phyloP scores from a whole-genome alignment of 2,888 invertebrate genomes.

The Drosophila monieri region DNA sequence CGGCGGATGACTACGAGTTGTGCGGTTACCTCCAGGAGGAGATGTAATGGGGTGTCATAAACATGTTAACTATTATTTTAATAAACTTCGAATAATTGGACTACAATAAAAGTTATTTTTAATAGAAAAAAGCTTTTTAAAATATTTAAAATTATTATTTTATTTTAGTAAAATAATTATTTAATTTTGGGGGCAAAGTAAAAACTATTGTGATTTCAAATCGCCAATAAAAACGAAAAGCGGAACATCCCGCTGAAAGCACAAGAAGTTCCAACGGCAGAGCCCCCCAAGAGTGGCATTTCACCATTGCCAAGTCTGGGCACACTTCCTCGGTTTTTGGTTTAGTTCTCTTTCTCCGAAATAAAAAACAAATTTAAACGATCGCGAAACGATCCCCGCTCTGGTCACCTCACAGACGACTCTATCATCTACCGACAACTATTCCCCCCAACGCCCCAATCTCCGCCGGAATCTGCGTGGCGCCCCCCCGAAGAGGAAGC shows the following conservation, averaged over 20 bases:
- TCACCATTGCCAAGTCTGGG: not conserved
- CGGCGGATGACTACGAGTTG: conserved; percentile 75
- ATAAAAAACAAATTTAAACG: conserved; percentile 36
- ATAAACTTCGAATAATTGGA: conserved; percentile 50
- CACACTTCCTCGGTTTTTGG: conserved; percentile 26
- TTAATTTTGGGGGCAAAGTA: not conserved
- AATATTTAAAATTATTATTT: not conserved
- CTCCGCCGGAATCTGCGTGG: conserved; percentile 22
- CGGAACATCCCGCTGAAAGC: not conserved
- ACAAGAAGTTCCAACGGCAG: too few relatives aligned
- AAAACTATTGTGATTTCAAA: not conserved
- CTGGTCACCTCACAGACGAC: conserved; percentile 24
- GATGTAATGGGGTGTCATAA: conserved; percentile 46
- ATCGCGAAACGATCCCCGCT: conserved; percentile 34
- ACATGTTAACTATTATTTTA: conserved; percentile 28
- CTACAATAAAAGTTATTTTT: not conserved
- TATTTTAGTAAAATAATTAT: not conserved
- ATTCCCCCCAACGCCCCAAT: not conserved
- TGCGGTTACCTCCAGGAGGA: conserved; percentile 74
- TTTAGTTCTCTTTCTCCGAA: conserved; percentile 37
- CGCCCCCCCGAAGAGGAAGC: conserved; percentile 38
- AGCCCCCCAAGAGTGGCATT: too few relatives aligned
- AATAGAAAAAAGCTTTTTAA: not conserved
- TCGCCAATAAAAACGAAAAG: not conserved
- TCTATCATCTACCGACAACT: conserved; percentile 3